phyloP scores from a whole-genome alignment of 2,888 invertebrate species.

The Morpho deidamia region DNA sequence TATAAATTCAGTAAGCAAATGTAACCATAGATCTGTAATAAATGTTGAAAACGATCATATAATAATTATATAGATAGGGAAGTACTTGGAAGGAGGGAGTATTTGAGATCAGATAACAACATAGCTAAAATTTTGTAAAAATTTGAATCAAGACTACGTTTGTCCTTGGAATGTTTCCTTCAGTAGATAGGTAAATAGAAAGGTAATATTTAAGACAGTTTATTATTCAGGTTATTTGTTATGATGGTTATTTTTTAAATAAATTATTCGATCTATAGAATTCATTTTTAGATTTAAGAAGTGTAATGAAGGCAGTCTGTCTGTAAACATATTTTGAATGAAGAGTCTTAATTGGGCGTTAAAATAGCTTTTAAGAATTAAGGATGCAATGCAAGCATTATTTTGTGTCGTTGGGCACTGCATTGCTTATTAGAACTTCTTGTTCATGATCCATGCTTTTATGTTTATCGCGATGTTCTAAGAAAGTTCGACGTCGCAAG shows the following conservation, averaged over 20 bases:
- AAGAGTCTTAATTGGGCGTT: not conserved
- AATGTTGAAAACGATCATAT: not conserved
- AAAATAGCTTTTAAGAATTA: not conserved
- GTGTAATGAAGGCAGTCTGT: slow-evolving; percentile 19
- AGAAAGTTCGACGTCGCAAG: not conserved
- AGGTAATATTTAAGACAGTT: slow-evolving; percentile 51
- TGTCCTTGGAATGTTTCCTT: slow-evolving; percentile 42
- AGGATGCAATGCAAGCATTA: not conserved
- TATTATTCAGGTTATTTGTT: slow-evolving; percentile 45
- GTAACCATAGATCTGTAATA: slow-evolving; percentile 25
- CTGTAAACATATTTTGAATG: slow-evolving; percentile 5
- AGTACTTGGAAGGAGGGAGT: slow-evolving; percentile 6
- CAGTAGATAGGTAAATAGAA: slow-evolving; percentile 66
- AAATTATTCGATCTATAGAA: slow-evolving; percentile 47
- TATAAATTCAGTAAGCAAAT: slow-evolving; percentile 8
- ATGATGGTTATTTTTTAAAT: slow-evolving; percentile 35
- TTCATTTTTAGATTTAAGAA: slow-evolving; percentile 35
- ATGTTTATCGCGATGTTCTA: not conserved
- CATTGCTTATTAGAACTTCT: slow-evolving; percentile 8
- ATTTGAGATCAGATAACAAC: not conserved
- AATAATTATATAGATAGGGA: slow-evolving; percentile 17
- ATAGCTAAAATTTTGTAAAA: slow-evolving; percentile 2
- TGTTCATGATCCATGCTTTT: slow-evolving; percentile 6
- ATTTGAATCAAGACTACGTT: slow-evolving; percentile 24
- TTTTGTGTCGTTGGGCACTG: slow-evolving; percentile 4